Evolutionary conservation across 2,113 vertebrate genomes (phyloP).

Genomic region (Salvelinus namaycush): DNA sequence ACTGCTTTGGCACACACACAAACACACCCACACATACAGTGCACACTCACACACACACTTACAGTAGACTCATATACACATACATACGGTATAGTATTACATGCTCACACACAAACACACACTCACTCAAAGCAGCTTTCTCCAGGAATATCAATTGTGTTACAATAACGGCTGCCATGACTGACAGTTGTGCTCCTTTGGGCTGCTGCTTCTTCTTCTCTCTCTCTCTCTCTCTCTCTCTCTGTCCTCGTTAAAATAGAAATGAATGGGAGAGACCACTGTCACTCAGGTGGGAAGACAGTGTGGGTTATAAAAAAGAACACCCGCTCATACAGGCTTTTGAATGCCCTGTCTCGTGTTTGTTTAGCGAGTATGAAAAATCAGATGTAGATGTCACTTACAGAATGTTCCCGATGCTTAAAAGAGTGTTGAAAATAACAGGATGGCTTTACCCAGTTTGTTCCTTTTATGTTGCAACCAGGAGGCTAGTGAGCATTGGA

Average conservation of each 20-base stretch:
- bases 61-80: too few relatives aligned
- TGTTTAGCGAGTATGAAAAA: constrained; percentile 1
- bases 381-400: neutral
- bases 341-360: neutral
- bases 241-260: constrained; percentile 56
- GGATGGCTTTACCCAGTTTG: too few relatives aligned
- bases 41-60: neutral
- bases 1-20: neutral
- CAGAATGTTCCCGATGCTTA: neutral
- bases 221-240: constrained; percentile 17
- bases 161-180: constrained; percentile 26
- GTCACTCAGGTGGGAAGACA: constrained; percentile 49
- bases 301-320: constrained; percentile 15
- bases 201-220: constrained; percentile 30
- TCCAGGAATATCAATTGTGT: constrained; percentile 22
- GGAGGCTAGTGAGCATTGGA: too few relatives aligned
- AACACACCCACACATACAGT: neutral
- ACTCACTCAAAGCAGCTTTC: constrained; percentile 12
- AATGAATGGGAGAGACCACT: constrained; percentile 52
- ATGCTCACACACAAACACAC: constrained; percentile 25
- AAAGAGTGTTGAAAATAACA: too few relatives aligned
- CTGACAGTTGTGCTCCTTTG: constrained; percentile 39
- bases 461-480: too few relatives aligned
- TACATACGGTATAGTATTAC: neutral
- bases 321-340: neutral